Conservation (phyloP, 2,888 invertebrate species). For the Sepioteuthis lessoniana region DNA sequence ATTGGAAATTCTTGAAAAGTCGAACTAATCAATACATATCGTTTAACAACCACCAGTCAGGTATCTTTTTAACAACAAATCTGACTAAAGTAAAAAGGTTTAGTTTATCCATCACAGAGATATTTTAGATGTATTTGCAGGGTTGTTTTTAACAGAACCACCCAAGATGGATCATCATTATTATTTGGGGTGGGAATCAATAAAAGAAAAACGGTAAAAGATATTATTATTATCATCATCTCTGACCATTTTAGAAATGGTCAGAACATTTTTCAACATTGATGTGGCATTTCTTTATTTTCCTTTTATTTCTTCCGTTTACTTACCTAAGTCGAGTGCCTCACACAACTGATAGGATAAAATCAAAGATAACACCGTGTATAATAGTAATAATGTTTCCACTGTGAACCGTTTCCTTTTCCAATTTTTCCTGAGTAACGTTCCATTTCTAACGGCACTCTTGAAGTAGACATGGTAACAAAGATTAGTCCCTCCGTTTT, state of each 20-base stretch:
- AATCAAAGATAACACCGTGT: background rate
- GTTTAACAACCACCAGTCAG: too few relatives aligned
- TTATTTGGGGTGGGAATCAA: too few relatives aligned
- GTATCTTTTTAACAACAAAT: too few relatives aligned
- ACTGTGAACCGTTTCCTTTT: background rate
- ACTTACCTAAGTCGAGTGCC: background rate
- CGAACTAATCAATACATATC: background rate
- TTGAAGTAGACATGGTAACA: background rate
- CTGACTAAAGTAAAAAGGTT: too few relatives aligned
- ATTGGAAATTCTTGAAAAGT: background rate
- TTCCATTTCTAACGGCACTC: background rate
- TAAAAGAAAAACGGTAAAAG: too few relatives aligned
- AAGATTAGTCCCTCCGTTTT: background rate
- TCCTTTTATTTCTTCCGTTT: background rate
- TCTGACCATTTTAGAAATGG: too few relatives aligned
- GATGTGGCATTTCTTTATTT: background rate
- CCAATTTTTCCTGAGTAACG: background rate
- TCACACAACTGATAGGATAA: background rate
- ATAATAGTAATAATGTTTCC: constrained; percentile 8
- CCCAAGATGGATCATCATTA: too few relatives aligned
- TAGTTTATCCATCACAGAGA: too few relatives aligned
- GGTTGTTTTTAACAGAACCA: too few relatives aligned
- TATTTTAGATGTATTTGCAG: too few relatives aligned
- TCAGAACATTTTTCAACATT: background rate
- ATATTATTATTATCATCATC: too few relatives aligned